A percentile compares a stretch with the other conserved stretches of the same genome.
phyloP scores from a whole-genome alignment of 2,113 vertebrate species.

The Xiphophorus couchianus region DNA sequence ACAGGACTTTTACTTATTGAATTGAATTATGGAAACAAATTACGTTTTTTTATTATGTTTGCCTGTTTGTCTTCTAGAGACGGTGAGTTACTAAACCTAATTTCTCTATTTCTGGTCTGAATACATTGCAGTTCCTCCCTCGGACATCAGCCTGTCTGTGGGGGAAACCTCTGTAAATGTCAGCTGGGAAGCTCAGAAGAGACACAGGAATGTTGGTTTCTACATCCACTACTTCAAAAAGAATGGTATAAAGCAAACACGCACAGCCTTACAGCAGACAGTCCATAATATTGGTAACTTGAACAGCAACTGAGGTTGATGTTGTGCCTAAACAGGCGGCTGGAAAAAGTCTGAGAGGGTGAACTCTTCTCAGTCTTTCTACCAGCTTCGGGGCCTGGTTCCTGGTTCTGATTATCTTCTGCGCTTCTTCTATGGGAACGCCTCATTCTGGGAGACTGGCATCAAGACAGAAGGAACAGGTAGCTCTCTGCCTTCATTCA shows the following conservation, averaged over 20 bases:
- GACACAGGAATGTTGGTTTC: conserved; percentile 82
- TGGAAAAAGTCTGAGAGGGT: conserved; percentile 67
- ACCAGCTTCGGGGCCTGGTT: conserved; percentile 78
- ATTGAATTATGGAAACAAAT: neutral
- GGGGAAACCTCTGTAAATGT: conserved; percentile 83
- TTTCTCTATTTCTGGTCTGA: conserved; percentile 8
- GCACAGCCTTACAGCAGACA: neutral
- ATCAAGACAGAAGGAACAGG: conserved; percentile 79
- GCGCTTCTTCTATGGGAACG: conserved; percentile 65
- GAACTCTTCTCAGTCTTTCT: conserved; percentile 81
- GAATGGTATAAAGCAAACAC: conserved; percentile 54
- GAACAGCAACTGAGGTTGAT: conserved; percentile 5
- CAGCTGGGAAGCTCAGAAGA: conserved; percentile 83
- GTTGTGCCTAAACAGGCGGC: conserved; percentile 49
- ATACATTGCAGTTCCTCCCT: conserved; percentile 68
- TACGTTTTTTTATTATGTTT: no score
- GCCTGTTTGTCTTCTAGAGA: neutral
- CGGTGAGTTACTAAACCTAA: neutral
- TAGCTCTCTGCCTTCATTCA: conserved; percentile 53
- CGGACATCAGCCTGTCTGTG: conserved; percentile 73
- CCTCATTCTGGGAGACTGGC: conserved; percentile 60
- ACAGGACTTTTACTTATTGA: neutral
- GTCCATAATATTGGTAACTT: neutral
- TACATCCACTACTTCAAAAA: conserved; percentile 80
- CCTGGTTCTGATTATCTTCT: conserved; percentile 81